Evolutionary conservation across 2,113 vertebrate genomes (phyloP).

Genomic region (Drymodes brunneopygia): DNA sequence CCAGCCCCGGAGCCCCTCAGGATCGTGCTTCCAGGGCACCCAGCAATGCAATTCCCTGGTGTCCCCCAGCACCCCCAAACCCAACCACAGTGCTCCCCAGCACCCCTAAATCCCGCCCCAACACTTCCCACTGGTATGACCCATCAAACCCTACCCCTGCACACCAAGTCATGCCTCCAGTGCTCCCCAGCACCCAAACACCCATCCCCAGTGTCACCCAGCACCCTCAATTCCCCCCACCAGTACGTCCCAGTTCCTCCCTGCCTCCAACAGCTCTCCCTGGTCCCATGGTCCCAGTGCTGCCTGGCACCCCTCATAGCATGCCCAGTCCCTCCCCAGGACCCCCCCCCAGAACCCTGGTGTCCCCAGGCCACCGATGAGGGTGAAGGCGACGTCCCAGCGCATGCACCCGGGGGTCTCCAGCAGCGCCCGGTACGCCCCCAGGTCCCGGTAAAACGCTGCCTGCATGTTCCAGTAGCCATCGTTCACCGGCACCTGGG

Average conservation of each 20-base stretch:
- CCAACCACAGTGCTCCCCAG: not conserved
- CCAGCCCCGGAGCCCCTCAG: not conserved
- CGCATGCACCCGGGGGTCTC: not conserved
- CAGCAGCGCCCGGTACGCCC: not conserved
- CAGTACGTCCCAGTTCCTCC: not conserved
- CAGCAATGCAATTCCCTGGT: not conserved
- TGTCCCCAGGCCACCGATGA: not conserved
- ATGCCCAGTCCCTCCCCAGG: not conserved
- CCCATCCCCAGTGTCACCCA: not conserved
- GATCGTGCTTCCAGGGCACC: not conserved
- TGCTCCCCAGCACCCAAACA: not conserved
- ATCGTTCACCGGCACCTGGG: not conserved
- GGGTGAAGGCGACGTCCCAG: not conserved
- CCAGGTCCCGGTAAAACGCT: not conserved
- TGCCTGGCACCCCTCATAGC: not conserved
- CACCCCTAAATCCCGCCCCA: not conserved
- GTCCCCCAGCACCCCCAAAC: not conserved
- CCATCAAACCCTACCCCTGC: not conserved
- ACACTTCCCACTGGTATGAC: not conserved
- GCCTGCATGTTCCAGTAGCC: not conserved
- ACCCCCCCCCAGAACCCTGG: not conserved
- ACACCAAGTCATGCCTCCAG: not conserved
- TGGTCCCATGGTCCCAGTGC: not conserved
- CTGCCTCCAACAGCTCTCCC: not conserved
- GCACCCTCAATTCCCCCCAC: not conserved